Evolutionary conservation across 2,888 invertebrate species (phyloP).

Genomic region (Erynnis tages): DNA sequence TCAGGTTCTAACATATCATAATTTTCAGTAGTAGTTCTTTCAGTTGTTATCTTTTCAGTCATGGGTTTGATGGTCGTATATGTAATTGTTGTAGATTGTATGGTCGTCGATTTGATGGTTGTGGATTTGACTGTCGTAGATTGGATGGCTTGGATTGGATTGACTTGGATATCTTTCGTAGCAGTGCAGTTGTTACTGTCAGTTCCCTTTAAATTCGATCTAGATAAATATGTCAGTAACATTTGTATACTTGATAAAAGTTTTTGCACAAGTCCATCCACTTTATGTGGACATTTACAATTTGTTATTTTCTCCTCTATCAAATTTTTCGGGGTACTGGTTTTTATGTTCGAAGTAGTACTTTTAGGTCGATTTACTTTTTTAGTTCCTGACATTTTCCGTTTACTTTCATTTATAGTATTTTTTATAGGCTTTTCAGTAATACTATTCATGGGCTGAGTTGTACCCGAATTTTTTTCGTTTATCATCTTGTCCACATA

Average conservation of each 20-base stretch:
- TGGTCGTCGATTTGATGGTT: too few relatives aligned
- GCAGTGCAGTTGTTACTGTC: too few relatives aligned
- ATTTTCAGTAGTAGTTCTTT: background rate
- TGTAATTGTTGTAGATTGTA: too few relatives aligned
- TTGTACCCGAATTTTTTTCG: conserved; percentile 47
- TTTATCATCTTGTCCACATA: conserved; percentile 65
- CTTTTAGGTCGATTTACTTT: too few relatives aligned
- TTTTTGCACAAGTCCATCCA: conserved; percentile 44
- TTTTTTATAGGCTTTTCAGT: conserved; percentile 31
- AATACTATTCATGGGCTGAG: conserved; percentile 37
- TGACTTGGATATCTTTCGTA: too few relatives aligned
- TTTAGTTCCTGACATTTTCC: conserved; percentile 8
- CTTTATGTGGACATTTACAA: conserved; percentile 51
- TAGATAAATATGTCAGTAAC: conserved; percentile 39
- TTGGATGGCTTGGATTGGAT: too few relatives aligned
- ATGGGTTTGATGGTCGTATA: too few relatives aligned
- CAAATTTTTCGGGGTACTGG: background rate
- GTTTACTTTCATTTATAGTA: conserved; percentile 23
- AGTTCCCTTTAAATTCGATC: background rate
- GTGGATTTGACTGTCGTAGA: too few relatives aligned
- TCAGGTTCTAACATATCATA: background rate
- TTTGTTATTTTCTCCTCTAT: conserved; percentile 21
- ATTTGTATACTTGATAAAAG: conserved; percentile 45
- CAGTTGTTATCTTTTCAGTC: too few relatives aligned
- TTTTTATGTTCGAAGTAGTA: background rate